phyloP scores from a whole-genome alignment of 2,797 vertebrate genomes.

The Simalia tracyae region DNA sequence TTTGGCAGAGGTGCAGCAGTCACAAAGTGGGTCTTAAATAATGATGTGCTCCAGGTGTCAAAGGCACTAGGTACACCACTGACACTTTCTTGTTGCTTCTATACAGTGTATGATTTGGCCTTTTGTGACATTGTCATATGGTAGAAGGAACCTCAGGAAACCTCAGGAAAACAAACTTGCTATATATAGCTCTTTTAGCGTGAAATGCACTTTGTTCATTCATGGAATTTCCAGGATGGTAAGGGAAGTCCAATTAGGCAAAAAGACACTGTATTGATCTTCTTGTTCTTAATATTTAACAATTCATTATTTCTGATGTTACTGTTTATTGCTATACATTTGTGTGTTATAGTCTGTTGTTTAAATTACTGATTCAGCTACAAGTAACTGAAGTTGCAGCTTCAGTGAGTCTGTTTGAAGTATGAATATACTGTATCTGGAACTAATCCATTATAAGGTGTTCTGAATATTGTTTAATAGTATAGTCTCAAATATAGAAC shows the following conservation, averaged over 20 bases:
- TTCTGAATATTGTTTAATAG: not conserved
- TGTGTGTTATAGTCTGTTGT: not conserved
- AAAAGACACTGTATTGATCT: not conserved
- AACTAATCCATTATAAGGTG: not conserved
- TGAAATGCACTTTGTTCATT: not conserved
- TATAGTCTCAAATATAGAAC: not conserved
- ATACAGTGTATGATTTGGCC: not conserved
- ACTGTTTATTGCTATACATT: not conserved
- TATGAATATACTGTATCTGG: not conserved
- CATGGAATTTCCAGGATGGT: not conserved
- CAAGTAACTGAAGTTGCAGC: not conserved
- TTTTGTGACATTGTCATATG: not conserved
- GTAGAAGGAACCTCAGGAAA: not conserved
- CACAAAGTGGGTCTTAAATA: not conserved
- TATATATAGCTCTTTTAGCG: not conserved
- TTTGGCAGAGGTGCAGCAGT: not conserved
- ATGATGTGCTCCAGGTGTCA: not conserved
- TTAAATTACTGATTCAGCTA: not conserved
- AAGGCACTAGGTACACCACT: not conserved
- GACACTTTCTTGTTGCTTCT: not conserved
- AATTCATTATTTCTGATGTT: not conserved
- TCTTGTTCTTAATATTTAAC: not conserved
- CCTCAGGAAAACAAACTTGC: not conserved
- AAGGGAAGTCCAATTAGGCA: not conserved
- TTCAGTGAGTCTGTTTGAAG: not conserved